Percentiles rank a stretch among this genome's conserved stretches.
These are phyloP conservation scores for Scalopus aquaticus DNA, from an alignment of 2,113 vertebrate genomes.

Conservation along the genomic window DNA sequence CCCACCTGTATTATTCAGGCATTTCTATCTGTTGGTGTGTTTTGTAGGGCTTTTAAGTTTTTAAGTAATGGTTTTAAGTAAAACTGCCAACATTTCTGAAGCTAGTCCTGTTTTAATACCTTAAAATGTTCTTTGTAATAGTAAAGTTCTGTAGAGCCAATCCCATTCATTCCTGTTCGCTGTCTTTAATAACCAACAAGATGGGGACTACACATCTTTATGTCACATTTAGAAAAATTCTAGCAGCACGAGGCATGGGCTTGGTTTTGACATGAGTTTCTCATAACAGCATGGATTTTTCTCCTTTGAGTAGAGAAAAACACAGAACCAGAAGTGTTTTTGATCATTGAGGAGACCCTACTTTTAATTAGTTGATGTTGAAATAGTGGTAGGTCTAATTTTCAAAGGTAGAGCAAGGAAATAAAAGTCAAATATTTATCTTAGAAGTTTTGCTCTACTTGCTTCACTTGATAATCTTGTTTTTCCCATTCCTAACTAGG, in stretches of 20 bases:
- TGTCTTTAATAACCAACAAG: constrained; percentile 28
- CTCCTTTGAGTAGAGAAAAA: background rate
- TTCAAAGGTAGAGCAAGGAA: constrained; percentile 1
- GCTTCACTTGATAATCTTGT: background rate
- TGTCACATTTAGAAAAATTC: background rate
- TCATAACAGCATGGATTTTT: background rate
- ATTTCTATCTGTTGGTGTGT: background rate
- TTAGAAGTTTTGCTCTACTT: constrained; percentile 2
- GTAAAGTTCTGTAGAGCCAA: background rate
- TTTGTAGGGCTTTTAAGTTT: background rate
- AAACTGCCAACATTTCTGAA: background rate
- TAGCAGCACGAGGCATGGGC: background rate
- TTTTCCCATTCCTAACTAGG: background rate
- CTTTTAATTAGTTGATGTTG: background rate
- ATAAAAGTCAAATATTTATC: background rate
- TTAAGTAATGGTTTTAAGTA: background rate
- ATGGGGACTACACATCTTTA: background rate
- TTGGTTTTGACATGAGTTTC: constrained; percentile 35
- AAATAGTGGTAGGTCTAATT: background rate
- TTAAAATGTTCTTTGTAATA: background rate
- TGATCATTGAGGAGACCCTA: background rate
- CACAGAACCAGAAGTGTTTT: background rate
- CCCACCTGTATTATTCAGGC: background rate
- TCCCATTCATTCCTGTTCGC: background rate
- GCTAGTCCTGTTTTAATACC: background rate